Percentiles rank a stretch among this genome's conserved stretches.
Conservation (phyloP, 2,797 vertebrate species). For the Sciurus vulgaris region DNA sequence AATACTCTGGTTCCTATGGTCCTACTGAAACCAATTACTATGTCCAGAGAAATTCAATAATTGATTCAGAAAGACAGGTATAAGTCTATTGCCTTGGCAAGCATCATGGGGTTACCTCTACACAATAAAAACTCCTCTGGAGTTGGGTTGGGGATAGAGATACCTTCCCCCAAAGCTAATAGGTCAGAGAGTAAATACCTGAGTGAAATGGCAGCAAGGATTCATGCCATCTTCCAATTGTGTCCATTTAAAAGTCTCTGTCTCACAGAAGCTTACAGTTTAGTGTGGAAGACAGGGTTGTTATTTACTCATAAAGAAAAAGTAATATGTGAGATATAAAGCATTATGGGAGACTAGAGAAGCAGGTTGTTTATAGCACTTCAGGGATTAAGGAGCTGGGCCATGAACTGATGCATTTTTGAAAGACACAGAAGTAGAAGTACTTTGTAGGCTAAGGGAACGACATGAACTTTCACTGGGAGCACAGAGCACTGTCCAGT, state of each 20-base stretch:
- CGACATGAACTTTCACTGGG: neutral
- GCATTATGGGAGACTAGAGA: neutral
- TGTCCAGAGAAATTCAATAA: neutral
- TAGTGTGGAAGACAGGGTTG: neutral
- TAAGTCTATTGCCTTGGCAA: neutral
- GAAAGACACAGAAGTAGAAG: neutral
- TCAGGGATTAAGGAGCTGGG: neutral
- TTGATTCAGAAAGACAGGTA: neutral
- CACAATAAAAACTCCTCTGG: neutral
- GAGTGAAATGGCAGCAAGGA: neutral
- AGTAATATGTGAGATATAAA: neutral
- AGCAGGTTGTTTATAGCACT: neutral
- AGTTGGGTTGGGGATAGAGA: no score
- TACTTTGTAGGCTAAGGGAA: neutral
- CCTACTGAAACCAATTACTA: neutral
- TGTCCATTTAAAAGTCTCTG: neutral
- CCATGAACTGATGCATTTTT: neutral
- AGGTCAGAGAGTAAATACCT: neutral
- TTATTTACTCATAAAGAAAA: neutral
- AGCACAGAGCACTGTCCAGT: neutral
- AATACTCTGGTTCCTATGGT: neutral
- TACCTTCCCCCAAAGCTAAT: neutral
- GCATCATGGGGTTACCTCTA: neutral
- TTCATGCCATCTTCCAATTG: neutral
- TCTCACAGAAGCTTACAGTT: neutral